Evolutionary conservation across 2,888 invertebrate genomes (phyloP).

Genomic region (Pelosia muscerda): DNA sequence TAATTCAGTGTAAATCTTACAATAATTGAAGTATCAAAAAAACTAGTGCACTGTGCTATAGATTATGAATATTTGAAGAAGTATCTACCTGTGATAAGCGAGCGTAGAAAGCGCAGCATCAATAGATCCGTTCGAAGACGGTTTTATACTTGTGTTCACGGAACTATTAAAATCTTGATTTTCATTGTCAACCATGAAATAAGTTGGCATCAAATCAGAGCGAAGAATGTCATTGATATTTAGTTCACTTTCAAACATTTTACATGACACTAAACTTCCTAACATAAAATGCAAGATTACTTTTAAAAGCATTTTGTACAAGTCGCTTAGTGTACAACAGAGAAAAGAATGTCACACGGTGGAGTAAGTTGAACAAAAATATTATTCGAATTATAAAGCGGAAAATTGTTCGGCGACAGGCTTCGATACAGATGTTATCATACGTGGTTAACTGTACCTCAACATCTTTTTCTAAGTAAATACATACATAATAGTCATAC

Average conservation of each 20-base stretch:
- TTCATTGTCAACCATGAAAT: constrained; percentile 84
- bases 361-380: constrained; percentile 46
- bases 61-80: not conserved
- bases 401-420: constrained; percentile 69
- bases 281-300: constrained; percentile 26
- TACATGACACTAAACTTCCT: constrained; percentile 35
- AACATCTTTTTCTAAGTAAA: not conserved
- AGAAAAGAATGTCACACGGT: constrained; percentile 52
- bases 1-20: no score
- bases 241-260: constrained; percentile 72
- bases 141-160: constrained; percentile 43
- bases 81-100: constrained; percentile 89
- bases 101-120: constrained; percentile 88
- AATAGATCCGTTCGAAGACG: constrained; percentile 86
- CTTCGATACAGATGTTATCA: constrained; percentile 61
- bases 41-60: not conserved
- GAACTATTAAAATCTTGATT: constrained; percentile 52
- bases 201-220: constrained; percentile 90
- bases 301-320: constrained; percentile 35
- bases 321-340: constrained; percentile 32
- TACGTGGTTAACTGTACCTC: constrained; percentile 63
- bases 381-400: constrained; percentile 80
- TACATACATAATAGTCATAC: not conserved
- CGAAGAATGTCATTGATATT: constrained; percentile 90
- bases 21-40: not conserved